Percentiles rank a stretch among this genome's conserved stretches.
phyloP scores from a whole-genome alignment of 2,888 invertebrate species.

The Dilophus febrilis region DNA sequence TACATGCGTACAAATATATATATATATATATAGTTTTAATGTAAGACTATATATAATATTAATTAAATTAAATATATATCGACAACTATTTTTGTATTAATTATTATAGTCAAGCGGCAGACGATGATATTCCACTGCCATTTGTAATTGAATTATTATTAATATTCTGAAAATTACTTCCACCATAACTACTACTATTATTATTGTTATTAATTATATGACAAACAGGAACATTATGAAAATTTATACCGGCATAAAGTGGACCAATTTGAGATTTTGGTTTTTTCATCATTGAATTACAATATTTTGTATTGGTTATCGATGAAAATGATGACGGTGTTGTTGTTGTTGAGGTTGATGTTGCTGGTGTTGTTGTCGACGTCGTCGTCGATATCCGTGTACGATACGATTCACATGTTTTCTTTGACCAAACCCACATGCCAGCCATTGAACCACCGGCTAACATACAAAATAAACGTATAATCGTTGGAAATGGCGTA shows the following conservation, averaged over 20 bases:
- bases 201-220: conserved; percentile 23
- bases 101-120: too few species aligned
- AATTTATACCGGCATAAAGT: conserved; percentile 28
- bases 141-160: too few species aligned
- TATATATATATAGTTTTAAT: too few species aligned
- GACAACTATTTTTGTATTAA: conserved; percentile 10
- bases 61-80: conserved; percentile 3
- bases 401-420: conserved; percentile 28
- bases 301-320: conserved; percentile 15
- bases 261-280: conserved; percentile 17
- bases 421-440: conserved; percentile 31
- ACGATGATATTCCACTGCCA: too few species aligned
- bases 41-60: conserved; percentile 3
- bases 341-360: conserved; percentile 13
- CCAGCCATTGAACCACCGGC: conserved; percentile 27
- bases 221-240: conserved; percentile 27
- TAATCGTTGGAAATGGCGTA: conserved; percentile 20
- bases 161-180: conserved; percentile 15
- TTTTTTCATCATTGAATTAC: conserved; percentile 22
- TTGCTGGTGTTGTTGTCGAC: conserved; percentile 14
- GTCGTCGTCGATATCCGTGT: conserved; percentile 16
- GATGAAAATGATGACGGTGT: neutral
- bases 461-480: conserved; percentile 24
- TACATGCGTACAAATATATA: too few species aligned
- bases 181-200: conserved; percentile 13